Base-by-base conservation (phyloP, 2,888 invertebrate genomes). In the Temnothorax rugatulus region DNA sequence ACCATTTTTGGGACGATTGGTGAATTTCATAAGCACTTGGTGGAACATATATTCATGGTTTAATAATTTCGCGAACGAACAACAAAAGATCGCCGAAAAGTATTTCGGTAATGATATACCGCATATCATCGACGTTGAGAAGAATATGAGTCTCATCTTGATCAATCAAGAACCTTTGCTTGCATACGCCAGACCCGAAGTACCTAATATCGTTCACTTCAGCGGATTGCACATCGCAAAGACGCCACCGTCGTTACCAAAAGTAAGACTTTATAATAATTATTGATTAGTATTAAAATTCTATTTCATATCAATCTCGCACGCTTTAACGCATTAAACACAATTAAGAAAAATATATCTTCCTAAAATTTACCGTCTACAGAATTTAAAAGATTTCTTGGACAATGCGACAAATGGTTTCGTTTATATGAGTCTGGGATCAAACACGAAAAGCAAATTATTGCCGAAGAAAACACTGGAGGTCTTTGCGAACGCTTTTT, bases 401-500 rank as follows among this genome's bases (percentile, higher is more conserved):
- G 92, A 91, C 29, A 44, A 76, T 2, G 88, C 92, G 0, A 74
- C 73, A 1, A 66, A 91, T 4, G 92, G 92, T 4, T 92, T 92
- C 41, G 85, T 93, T 68, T 92, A 89, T 38, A 87, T 92, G 9
- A 92, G 91, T 50, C 77, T 93, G 18, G 92, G 92, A 5, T 86
- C 84, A 1, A 92, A 89, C 52, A 74, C 87, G 3, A 87, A 71
- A 57, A 88, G 88, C 21, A 77, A 77, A 7, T 18, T 63, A 38
- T 71, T 93, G 11, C 86, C 89, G 0, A 1, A 11, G 2, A 21
- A 83, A 4, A 69, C 74, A 13, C 52, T 86, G 54, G 59, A 88
- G 4, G 54, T 86, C 0, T 87, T 93, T n/a, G 8, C 79, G 11
- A 83, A 92, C 4, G 86, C 87, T 15, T 91, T 93, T 68, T 54